Base-by-base conservation (phyloP, 2,888 invertebrate genomes). In the Tyria jacobaeae region DNA sequence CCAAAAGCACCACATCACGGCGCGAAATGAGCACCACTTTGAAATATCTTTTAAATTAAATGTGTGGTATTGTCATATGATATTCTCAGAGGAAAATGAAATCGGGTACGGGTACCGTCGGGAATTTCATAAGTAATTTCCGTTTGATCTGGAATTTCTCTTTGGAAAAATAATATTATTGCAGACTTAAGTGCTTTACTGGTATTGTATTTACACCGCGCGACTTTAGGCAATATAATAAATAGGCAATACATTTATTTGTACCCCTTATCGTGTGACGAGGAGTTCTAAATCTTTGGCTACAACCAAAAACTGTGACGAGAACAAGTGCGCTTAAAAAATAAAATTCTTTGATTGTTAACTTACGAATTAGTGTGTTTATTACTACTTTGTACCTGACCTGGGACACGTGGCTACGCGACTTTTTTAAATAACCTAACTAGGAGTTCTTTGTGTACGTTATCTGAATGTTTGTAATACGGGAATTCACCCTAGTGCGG, bases 31-130 rank as follows among this genome's bases (percentile, higher is more conserved):
- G 10, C 21, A 44, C 17, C 1, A n/a, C 12, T 21, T 44, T 17
- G 17, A 44, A 44, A 17, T 17, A 9, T 41, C 17, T 41, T 41
- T 41, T 17, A 17, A 41, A 44, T 21, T 10, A 44, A 17, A 21
- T 39, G 39, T 39, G n/a, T 6, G 10, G 35, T 35, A 35, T 9
- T 34, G 7, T n/a, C n/a, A 5, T 5, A n/a, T 12, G 21, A 21
- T 21, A 21, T 24, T 48, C 17, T 57, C 24, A 35, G 49, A 35
- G 49, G 57, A 49, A 57, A 57, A 50, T 50, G 27, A 24, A 50
- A 50, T 49, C n/a, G 49, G 48, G 39, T 27, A n/a, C 44, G 12
- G 44, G 21, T 44, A 21, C 21, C 44, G 44, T 44, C 12, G 44
- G 44, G 44, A 21, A 12, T 44, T 17, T 44, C 12, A 12, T 21